These are phyloP conservation scores for Aplodontia rufa DNA, from an alignment of 2,113 vertebrate species.

Conservation along the genomic window DNA sequence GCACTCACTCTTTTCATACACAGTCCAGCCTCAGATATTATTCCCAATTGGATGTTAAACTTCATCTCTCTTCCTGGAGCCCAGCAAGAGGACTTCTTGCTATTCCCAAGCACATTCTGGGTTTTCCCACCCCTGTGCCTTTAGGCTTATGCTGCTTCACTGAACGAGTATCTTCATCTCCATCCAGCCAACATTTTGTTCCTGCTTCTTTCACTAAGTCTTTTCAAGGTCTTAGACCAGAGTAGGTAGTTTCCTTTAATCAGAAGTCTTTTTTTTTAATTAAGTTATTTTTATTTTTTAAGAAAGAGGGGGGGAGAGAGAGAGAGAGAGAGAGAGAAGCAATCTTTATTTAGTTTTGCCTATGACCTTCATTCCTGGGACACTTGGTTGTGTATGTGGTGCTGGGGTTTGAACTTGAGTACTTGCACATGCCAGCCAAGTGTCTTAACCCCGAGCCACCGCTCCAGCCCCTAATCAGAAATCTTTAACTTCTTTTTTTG, in stretches of 20 bases:
- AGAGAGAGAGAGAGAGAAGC: no score
- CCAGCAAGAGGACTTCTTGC: not conserved
- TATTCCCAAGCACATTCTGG: not conserved
- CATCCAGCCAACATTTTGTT: not conserved
- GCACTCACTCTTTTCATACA: not conserved
- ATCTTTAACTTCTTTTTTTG: not conserved
- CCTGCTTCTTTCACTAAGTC: not conserved
- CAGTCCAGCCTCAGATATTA: not conserved
- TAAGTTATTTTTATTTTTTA: no score
- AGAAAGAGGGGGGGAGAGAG: no score
- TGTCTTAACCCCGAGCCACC: no score
- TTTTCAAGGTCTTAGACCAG: not conserved
- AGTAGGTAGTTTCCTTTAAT: not conserved
- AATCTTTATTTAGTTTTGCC: no score
- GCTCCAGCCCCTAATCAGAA: not conserved
- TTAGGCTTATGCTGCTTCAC: not conserved
- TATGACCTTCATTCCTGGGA: no score
- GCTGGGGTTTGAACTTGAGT: no score
- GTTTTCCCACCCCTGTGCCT: not conserved
- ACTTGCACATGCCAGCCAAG: no score
- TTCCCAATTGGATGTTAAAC: not conserved
- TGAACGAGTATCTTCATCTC: not conserved
- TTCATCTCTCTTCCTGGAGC: not conserved
- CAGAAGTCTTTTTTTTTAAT: conserved; percentile 28
- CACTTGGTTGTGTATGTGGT: no score